Base-by-base conservation (phyloP, 2,888 invertebrate species). In the Deroplatys truncata region DNA sequence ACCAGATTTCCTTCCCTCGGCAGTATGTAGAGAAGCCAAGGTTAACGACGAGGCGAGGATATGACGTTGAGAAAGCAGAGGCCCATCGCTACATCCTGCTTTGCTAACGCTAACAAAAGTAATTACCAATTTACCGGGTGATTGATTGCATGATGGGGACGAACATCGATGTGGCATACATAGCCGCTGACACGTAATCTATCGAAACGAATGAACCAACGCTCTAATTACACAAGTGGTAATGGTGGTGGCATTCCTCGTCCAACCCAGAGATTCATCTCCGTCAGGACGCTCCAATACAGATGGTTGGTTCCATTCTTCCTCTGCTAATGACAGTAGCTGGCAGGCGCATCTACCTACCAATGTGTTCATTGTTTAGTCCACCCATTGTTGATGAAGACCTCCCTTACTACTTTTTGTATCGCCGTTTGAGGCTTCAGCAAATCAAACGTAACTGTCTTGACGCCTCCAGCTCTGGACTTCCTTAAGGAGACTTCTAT, bases 111-210 rank as follows among this genome's bases (percentile, higher is more conserved):
- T 35, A 43, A 85, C 43, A 49, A 49, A 85, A 72, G 31, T 86
- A 86, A 86, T 86, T 86, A 86, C 86, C 86, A 86, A 86, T 86
- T 86, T 86, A 82, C 72, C 25, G 49, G 28, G 86, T 86, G 86
- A 86, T 86, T 86, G 86, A 86, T 86, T 86, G 86, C 82, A 72
- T 86, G 56, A 72, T 72, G 56, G 56, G 56, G 56, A 72, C 56
- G 56, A 72, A 16, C 56, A 72, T 72, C 56, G 56, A 72, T 72
- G 56, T 72, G 56, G 56, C 56, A 72, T 72, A 72, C 56, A 72
- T 72, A 72, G 56, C 56, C 56, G 56, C 56, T 72, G 56, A 72
- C 56, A 72, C 56, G 56, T 72, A 72, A 72, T 72, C 56, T 72
- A 72, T 72, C 56, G 56, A 72, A 72, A 72, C 56, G 56, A 72